phyloP scores from a whole-genome alignment of 2,113 vertebrate species.

The Syngnathoides biaculeatus region DNA sequence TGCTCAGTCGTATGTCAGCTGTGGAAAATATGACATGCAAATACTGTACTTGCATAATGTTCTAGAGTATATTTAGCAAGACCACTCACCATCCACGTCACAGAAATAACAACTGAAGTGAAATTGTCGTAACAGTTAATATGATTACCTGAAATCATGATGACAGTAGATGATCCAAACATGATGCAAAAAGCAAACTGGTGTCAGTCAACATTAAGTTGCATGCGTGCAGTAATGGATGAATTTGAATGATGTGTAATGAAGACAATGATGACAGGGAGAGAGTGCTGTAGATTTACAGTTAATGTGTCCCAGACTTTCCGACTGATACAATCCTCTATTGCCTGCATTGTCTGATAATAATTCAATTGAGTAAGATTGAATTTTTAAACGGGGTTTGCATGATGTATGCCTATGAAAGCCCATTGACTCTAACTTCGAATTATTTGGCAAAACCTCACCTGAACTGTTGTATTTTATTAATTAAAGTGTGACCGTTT shows the following conservation, averaged over 20 bases:
- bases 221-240: constrained; percentile 1
- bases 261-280: background rate
- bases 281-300: background rate
- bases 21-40: background rate
- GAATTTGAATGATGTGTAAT: background rate
- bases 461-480: background rate
- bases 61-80: background rate
- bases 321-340: background rate
- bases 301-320: background rate
- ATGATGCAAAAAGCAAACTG: background rate
- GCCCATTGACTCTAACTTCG: background rate
- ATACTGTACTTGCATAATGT: background rate
- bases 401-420: background rate
- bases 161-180: background rate
- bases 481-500: background rate
- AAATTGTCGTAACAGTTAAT: background rate
- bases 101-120: background rate
- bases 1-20: background rate
- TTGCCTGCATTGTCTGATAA: background rate
- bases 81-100: background rate
- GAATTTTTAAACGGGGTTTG: background rate
- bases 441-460: background rate
- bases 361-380: background rate
- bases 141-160: constrained; percentile 1
- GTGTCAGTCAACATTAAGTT: constrained; percentile 1